These are phyloP conservation scores for Ceraclea dissimilis DNA, from an alignment of 2,888 invertebrate species.

Conservation along the genomic window DNA sequence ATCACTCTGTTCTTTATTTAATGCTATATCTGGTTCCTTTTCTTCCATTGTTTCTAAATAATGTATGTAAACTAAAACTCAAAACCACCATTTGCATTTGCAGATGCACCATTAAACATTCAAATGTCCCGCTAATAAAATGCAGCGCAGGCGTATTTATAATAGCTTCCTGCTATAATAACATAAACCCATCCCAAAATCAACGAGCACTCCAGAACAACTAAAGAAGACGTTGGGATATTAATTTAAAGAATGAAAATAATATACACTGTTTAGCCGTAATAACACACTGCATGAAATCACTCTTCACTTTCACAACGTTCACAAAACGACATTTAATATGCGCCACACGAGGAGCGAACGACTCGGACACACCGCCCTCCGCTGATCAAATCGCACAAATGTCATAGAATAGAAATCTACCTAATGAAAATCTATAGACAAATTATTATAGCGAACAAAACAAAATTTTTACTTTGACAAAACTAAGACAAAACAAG, in stretches of 20 bases:
- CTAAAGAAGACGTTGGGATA: neutral
- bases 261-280: neutral
- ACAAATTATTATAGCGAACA: conserved; percentile 1
- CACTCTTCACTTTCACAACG: neutral
- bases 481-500: conserved; percentile 5
- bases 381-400: conserved; percentile 10
- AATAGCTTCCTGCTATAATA: conserved; percentile 19
- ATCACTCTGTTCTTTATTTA: conserved; percentile 6
- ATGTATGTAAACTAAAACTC: neutral
- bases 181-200: conserved; percentile 19
- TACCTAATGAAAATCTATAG: no score
- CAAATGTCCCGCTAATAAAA: conserved; percentile 5
- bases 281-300: neutral
- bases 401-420: conserved; percentile 18
- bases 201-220: conserved; percentile 5
- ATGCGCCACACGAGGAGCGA: conserved; percentile 13
- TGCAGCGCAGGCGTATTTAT: conserved; percentile 21
- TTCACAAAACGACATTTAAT: conserved; percentile 1
- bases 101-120: neutral
- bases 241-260: neutral
- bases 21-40: conserved; percentile 9
- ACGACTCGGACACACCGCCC: conserved; percentile 15
- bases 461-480: neutral
- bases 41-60: conserved; percentile 11
- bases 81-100: neutral